These are phyloP conservation scores for Melipona quadrifasciata DNA, from an alignment of 1,140 invertebrate species.

Conservation along the genomic window DNA sequence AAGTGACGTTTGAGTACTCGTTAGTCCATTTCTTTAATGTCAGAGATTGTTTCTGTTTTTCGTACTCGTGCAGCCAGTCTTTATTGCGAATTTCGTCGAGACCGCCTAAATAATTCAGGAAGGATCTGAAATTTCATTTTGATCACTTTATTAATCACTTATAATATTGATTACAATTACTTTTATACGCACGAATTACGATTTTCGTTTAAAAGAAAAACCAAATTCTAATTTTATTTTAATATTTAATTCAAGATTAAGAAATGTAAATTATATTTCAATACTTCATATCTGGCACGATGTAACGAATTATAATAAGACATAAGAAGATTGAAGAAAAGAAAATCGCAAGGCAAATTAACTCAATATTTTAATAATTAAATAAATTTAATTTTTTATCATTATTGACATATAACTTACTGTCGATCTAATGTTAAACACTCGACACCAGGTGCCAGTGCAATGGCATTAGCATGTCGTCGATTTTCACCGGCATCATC, in stretches of 20 bases:
- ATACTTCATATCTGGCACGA: too few species aligned
- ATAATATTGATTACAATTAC: too few species aligned
- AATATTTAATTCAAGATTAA: too few species aligned
- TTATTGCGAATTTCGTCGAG: slow-evolving; percentile 78
- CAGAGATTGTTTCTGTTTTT: slow-evolving; percentile 75
- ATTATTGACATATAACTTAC: slow-evolving; percentile 80
- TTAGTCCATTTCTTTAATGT: slow-evolving; percentile 74
- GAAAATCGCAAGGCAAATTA: too few species aligned
- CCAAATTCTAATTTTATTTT: too few species aligned
- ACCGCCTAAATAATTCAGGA: slow-evolving; percentile 82
- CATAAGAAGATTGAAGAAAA: too few species aligned
- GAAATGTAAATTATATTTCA: too few species aligned
- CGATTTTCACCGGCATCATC: slow-evolving; percentile 86
- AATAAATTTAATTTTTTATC: background rate
- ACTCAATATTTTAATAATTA: too few species aligned
- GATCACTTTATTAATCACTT: too few species aligned
- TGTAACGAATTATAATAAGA: too few species aligned
- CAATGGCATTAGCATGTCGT: slow-evolving; percentile 93
- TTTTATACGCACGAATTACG: too few species aligned
- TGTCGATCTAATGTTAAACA: slow-evolving; percentile 93
- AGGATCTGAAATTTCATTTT: slow-evolving; percentile 74
- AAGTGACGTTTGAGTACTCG: slow-evolving; percentile 85
- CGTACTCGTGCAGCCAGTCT: slow-evolving; percentile 77
- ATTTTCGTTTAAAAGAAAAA: too few species aligned
- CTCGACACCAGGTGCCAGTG: slow-evolving; percentile 92